Conservation (phyloP, 2,888 invertebrate genomes). For the Drosophila neonasuta region DNA sequence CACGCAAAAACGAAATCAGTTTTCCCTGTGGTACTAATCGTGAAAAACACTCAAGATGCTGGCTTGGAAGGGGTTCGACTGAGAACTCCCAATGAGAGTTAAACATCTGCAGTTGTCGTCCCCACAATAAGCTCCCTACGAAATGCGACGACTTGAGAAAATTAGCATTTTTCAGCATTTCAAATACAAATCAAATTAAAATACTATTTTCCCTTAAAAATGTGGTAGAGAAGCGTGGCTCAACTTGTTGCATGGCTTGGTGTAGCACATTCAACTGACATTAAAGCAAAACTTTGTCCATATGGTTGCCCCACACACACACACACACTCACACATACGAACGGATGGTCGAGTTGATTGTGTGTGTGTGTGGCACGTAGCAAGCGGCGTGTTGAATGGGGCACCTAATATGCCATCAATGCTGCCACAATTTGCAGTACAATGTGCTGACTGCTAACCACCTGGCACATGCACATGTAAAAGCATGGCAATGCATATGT, state of each 20-base stretch:
- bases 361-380: constrained; percentile 21
- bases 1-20: constrained; percentile 2
- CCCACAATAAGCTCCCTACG: neutral
- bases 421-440: constrained; percentile 43
- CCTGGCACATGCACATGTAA: constrained; percentile 9
- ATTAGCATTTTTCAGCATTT: neutral
- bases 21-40: neutral
- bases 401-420: constrained; percentile 52
- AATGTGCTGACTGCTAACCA: constrained; percentile 30
- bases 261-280: constrained; percentile 4
- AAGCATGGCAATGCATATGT: neutral
- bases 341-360: neutral
- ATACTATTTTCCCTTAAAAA: neutral
- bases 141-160: neutral
- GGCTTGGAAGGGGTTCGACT: neutral
- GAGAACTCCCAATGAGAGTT: neutral
- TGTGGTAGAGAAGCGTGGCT: neutral
- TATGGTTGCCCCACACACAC: constrained; percentile 1
- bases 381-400: constrained; percentile 38
- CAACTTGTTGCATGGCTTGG: constrained; percentile 20
- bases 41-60: neutral
- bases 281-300: constrained; percentile 24
- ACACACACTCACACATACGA: too few species aligned
- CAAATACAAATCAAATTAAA: constrained; percentile 1
- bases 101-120: neutral